A percentile compares a stretch with the other conserved stretches of the same genome.
phyloP scores from a whole-genome alignment of 2,113 vertebrate genomes.

The Channa maculata region DNA sequence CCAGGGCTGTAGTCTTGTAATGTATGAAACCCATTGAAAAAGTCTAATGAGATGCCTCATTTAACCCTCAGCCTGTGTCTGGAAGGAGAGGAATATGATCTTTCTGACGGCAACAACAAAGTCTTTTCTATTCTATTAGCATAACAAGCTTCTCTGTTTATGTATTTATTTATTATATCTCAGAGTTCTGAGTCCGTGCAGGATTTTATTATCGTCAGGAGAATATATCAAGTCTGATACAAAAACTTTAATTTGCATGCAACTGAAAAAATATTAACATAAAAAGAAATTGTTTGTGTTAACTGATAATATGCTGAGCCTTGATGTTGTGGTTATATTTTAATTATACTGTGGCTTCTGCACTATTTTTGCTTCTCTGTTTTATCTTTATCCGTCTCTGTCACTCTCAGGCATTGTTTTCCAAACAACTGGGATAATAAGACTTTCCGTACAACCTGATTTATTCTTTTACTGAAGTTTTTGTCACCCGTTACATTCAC shows the following conservation, averaged over 20 bases:
- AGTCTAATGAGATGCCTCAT: conserved; percentile 49
- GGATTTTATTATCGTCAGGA: not conserved
- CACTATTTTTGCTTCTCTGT: not conserved
- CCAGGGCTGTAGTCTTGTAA: conserved; percentile 26
- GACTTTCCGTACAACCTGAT: not conserved
- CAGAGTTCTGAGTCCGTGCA: not conserved
- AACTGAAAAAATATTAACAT: not conserved
- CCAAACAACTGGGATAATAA: not conserved
- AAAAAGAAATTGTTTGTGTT: not conserved
- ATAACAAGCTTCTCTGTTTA: conserved; percentile 1
- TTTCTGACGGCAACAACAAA: conserved; percentile 17
- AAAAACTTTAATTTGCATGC: not conserved
- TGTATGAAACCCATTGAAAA: conserved; percentile 37
- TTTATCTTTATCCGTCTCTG: not conserved
- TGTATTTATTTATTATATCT: conserved; percentile 2
- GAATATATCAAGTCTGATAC: not conserved
- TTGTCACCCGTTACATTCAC: not conserved
- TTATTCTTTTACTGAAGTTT: not conserved
- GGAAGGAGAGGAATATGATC: conserved; percentile 14
- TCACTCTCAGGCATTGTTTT: not conserved
- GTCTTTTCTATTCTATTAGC: conserved; percentile 19
- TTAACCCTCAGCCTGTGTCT: conserved; percentile 6
- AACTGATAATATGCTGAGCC: not conserved
- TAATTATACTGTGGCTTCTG: not conserved
- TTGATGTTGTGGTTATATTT: not conserved